These are phyloP conservation scores for Xiphophorus birchmanni DNA, from an alignment of 2,797 vertebrate species.

Conservation along the genomic window DNA sequence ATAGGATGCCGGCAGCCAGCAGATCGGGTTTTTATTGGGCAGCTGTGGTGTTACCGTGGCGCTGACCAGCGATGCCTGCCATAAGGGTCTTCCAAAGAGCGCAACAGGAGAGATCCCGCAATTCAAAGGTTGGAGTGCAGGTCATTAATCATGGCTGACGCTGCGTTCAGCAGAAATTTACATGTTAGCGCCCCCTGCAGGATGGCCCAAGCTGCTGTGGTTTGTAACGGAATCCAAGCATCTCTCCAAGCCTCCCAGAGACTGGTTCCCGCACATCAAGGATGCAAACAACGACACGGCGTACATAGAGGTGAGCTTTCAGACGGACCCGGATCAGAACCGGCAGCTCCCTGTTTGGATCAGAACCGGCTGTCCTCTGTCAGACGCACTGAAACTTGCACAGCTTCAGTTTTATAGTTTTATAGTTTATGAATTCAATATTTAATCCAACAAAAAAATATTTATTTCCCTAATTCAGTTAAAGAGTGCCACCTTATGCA, in stretches of 20 bases:
- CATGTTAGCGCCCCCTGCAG: conserved; percentile 56
- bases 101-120: conserved; percentile 98
- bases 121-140: conserved; percentile 88
- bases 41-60: conserved; percentile 99
- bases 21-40: conserved; percentile 97
- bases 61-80: conserved; percentile 97
- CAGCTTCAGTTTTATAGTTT: not conserved
- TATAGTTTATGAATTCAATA: not conserved
- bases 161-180: not conserved
- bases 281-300: conserved; percentile 98
- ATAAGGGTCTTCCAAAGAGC: conserved; percentile 97
- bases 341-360: not conserved
- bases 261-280: conserved; percentile 99
- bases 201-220: conserved; percentile 98
- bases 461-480: not conserved
- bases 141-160: conserved; percentile 37
- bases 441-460: not conserved
- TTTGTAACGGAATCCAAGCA: conserved; percentile 98
- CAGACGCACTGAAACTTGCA: not conserved
- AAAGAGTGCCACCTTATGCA: not conserved
- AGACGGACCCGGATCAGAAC: not conserved
- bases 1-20: conserved; percentile 97
- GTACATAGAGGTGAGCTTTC: conserved; percentile 90
- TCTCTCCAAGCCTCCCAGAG: conserved; percentile 94
- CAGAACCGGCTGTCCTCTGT: too few relatives aligned